Base-by-base conservation (phyloP, 2,113 vertebrate species). In the Nothobranchius furzeri region DNA sequence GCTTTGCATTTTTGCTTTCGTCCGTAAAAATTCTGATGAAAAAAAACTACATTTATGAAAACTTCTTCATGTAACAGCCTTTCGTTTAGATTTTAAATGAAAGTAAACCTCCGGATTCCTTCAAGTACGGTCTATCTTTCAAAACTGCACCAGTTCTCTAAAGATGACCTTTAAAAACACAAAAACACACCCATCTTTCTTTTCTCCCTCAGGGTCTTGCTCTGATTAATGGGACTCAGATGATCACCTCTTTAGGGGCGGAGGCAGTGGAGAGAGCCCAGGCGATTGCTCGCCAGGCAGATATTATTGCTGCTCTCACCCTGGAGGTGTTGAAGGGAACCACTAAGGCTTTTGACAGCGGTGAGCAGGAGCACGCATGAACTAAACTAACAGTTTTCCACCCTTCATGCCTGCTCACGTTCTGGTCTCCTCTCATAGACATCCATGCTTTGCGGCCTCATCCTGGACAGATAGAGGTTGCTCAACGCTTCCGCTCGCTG, bases 161-260 rank as follows among this genome's bases (percentile, higher is more conserved):
- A 3, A 1, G 24, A 49, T 17, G 36, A 15, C 11, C 43, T 51
- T 25, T 15, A 30, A 6, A 47, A 55, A 49, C 14, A 9, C 3
- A 36, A 47, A 43, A 48, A 40, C 5, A 13, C 35, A 30, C 30
- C 30, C 30, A 4, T 52, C 36, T 40, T 3, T 6, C 51, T 24
- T 75, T 50, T 62, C 20, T 3, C 65, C 6, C 48, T 12, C 85
- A 99, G 98, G 98, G 98, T 20, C 88, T 99, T 60, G 96, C 98
- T 14, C 93, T 99, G 79, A 99, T 99, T 83, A 99, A 99, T 0
- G 98, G 98, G 57, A 99, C 98, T 0, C 98, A 99, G 87, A 98
- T 99, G 98, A 98, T 99, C 91, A 98, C 98, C 9, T 99, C 98
- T 0, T 88, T 99, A 76, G 98, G 98, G 25, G 97, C 96, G 0